phyloP scores from a whole-genome alignment of 2,797 vertebrate genomes.

The Notoglanidium macrostoma region DNA sequence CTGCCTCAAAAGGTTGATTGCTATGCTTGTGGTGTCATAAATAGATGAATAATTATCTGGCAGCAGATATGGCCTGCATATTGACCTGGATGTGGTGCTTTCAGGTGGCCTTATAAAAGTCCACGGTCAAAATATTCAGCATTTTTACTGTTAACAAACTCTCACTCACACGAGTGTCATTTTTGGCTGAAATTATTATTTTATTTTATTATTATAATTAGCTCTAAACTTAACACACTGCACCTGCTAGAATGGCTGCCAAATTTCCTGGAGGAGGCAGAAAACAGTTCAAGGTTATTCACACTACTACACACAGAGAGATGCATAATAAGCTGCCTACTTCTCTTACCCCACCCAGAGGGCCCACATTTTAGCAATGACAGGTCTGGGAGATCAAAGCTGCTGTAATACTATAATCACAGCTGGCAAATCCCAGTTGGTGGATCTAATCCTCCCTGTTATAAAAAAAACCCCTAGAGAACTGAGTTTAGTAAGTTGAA shows the following conservation, averaged over 20 bases:
- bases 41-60: background rate
- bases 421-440: background rate
- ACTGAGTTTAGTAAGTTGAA: background rate
- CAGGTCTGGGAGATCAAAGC: constrained; percentile 23
- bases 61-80: background rate
- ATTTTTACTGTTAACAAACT: background rate
- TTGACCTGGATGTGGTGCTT: background rate
- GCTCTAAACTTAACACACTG: background rate
- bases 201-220: too few species aligned
- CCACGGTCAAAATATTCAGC: background rate
- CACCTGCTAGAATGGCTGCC: background rate
- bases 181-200: background rate
- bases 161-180: background rate
- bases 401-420: constrained; percentile 9
- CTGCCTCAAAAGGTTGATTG: background rate
- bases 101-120: background rate
- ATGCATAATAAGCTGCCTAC: background rate
- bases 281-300: constrained; percentile 26
- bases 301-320: background rate
- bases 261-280: constrained; percentile 20
- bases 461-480: background rate
- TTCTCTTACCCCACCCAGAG: background rate
- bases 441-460: background rate
- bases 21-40: background rate
- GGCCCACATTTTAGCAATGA: background rate